Base-by-base conservation (phyloP, 2,797 vertebrate species). In the Tolypeutes matacus region DNA sequence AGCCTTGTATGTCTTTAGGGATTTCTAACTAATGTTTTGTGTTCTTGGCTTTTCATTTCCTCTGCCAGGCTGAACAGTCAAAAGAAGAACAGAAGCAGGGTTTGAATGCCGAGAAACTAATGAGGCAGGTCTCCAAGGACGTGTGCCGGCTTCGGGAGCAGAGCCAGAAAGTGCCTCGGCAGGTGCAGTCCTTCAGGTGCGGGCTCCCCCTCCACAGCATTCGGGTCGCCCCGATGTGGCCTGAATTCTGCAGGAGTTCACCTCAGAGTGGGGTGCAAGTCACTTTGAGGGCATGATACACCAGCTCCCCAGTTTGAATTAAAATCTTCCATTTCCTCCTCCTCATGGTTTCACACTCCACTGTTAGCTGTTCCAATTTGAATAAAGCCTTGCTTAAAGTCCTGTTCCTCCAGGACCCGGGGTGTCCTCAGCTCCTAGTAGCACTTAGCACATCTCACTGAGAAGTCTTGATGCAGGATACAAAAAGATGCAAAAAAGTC, bases 151-250 rank as follows among this genome's bases (percentile, higher is more conserved):
- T 99, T 46, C 98, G 99, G 69, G 99, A 99, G 95, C 99, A 99
- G 98, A 99, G 98, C 97, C 98, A 98, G 97, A 98, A 99, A 97
- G 98, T 99, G 83, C 98, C 99, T 0, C 97, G 98, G 64, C 99
- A 99, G 97, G 99, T 99, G 95, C 99, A 99, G 97, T 98, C 98
- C 46, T 99, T 99, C 98, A 98, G 99, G 99, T 99, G 96, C 29
- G 0, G 6, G 25, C 58, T 11, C 0, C 0, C 36, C 4, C 0
- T 0, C 13, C 5, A 6, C 58, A 10, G 29, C 17, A 20, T 2
- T 1, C 0, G 0, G 36, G 0, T 7, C 10, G 9, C 7, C 27
- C 60, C 65, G 31, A 0, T 0, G 1, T 4, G 14, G 4, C 36
- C 31, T 34, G 29, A 4, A 0, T 11, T 29, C 3, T 20, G 4